A percentile compares a stretch with the other conserved stretches of the same genome.
Conservation (phyloP, 1,140 invertebrate species). For the Drosophila kikkawai region DNA sequence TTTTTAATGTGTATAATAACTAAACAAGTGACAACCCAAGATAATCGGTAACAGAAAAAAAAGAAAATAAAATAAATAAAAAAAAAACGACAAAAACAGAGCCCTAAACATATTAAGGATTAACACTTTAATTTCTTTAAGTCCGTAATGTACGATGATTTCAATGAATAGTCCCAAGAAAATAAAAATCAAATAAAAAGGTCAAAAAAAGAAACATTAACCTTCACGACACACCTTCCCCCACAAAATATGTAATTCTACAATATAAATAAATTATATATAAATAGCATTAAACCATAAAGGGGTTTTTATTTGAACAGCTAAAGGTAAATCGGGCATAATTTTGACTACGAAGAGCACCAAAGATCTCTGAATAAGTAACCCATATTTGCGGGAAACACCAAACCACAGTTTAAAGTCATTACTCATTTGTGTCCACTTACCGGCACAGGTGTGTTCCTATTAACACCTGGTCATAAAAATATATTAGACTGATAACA, state of each 20-base stretch:
- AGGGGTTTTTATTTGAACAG: neutral
- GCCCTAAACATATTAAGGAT: conserved; percentile 59
- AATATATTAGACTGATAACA: neutral
- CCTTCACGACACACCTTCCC: conserved; percentile 47
- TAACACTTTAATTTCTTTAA: conserved; percentile 67
- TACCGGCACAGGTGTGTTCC: conserved; percentile 8
- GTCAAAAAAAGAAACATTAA: conserved; percentile 31
- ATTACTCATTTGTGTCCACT: conserved; percentile 2
- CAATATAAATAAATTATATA: conserved; percentile 84
- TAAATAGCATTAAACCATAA: conserved; percentile 78
- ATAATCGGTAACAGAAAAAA: conserved; percentile 18
- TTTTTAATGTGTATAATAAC: conserved; percentile 74
- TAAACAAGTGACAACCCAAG: conserved; percentile 44
- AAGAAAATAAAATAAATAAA: neutral
- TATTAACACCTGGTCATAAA: conserved; percentile 11
- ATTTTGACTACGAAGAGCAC: neutral
- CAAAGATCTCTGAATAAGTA: neutral
- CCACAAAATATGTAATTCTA: conserved; percentile 79
- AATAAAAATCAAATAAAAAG: conserved; percentile 27
- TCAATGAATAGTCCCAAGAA: conserved; percentile 47
- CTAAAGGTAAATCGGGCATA: too few relatives aligned
- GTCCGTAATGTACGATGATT: conserved; percentile 69
- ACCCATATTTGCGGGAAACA: neutral
- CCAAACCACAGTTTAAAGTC: neutral
- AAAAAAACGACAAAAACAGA: conserved; percentile 19